phyloP scores from a whole-genome alignment of 2,888 invertebrate species.

The Drosophila melanosoma region DNA sequence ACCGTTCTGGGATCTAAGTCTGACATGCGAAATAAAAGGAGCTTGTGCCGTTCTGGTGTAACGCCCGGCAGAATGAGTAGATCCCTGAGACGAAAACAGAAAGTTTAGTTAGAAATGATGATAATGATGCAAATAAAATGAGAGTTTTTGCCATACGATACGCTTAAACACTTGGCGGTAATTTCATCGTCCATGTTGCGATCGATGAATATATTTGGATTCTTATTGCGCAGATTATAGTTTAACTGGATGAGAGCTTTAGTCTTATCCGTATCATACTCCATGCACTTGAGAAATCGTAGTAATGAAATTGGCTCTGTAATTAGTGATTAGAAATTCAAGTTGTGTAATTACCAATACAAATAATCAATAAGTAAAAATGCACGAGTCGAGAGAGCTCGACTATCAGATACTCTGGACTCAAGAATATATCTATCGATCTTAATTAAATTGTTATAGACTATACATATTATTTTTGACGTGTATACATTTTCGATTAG shows the following conservation, averaged over 20 bases:
- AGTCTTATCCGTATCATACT: conserved; percentile 72
- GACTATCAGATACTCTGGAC: background rate
- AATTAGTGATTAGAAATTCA: conserved; percentile 21
- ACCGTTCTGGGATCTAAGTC: conserved; percentile 79
- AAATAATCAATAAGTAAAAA: background rate
- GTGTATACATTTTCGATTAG: background rate
- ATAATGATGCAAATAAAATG: too few species aligned
- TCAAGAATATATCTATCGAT: background rate
- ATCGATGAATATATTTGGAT: conserved; percentile 86
- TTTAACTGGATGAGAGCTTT: conserved; percentile 80
- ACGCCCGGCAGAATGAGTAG: conserved; percentile 75
- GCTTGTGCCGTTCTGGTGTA: conserved; percentile 76
- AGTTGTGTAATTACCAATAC: conserved; percentile 20
- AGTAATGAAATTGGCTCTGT: conserved; percentile 75
- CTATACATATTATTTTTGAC: background rate
- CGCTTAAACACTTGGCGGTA: conserved; percentile 54
- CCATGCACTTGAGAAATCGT: conserved; percentile 78
- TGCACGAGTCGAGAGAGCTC: background rate
- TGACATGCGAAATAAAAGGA: conserved; percentile 69
- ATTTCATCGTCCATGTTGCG: conserved; percentile 85
- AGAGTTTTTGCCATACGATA: conserved; percentile 56
- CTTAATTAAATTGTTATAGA: background rate
- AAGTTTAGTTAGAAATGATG: background rate
- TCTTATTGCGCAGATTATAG: conserved; percentile 86
- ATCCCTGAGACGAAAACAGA: conserved; percentile 60